Conservation (phyloP, 2,113 vertebrate species). For the Irena cyanogastra region DNA sequence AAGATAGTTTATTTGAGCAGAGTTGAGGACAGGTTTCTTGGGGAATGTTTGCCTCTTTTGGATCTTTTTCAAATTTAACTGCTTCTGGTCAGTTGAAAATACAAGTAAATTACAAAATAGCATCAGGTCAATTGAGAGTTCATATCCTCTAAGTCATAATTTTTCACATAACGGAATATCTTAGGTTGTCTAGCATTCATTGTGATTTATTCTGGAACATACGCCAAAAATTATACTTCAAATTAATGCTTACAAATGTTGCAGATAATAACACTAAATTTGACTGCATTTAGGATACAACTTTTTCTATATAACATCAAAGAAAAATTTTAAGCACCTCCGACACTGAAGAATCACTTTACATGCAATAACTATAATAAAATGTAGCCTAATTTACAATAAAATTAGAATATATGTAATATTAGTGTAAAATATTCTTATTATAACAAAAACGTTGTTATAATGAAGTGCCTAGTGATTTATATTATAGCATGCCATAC, state of each 20-base stretch:
- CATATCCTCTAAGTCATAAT: neutral
- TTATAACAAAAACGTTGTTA: neutral
- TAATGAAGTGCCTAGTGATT: neutral
- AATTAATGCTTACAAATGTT: neutral
- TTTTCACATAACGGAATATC: neutral
- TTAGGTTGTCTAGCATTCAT: neutral
- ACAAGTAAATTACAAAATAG: neutral
- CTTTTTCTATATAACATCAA: neutral
- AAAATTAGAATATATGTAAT: neutral
- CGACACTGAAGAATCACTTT: neutral
- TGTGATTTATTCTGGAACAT: neutral
- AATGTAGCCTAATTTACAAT: neutral
- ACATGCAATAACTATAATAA: neutral
- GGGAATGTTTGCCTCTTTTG: constrained; percentile 2
- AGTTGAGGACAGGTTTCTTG: neutral
- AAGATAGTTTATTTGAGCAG: constrained; percentile 40
- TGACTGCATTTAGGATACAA: neutral
- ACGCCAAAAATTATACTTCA: neutral
- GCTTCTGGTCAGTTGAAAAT: constrained; percentile 30
- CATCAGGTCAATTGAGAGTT: neutral
- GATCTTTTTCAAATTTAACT: neutral
- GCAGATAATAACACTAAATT: neutral
- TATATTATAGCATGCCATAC: neutral
- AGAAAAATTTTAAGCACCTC: neutral
- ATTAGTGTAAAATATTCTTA: neutral